These are phyloP conservation scores for Macrobrachium nipponense DNA, from an alignment of 1,140 invertebrate genomes.

Conservation along the genomic window DNA sequence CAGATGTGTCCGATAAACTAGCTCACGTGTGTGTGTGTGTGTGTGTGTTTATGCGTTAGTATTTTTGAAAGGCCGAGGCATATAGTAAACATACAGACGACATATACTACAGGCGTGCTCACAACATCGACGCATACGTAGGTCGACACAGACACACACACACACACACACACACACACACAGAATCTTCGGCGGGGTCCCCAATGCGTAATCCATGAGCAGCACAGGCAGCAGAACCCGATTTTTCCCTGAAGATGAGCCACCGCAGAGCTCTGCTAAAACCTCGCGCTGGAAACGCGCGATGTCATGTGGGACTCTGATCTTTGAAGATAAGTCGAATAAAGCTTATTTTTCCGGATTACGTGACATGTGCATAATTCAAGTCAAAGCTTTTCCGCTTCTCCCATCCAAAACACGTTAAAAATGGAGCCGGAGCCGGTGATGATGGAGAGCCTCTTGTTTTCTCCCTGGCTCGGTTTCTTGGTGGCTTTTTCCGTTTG, in stretches of 20 bases:
- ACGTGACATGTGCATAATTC: constrained; percentile 25
- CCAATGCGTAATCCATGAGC: not conserved
- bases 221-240: not conserved
- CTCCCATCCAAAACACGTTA: not conserved
- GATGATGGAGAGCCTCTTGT: not conserved
- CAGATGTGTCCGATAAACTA: too few relatives aligned
- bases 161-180: too few relatives aligned
- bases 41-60: too few relatives aligned
- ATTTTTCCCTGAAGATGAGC: not conserved
- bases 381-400: not conserved
- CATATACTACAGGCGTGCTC: too few relatives aligned
- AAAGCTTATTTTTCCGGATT: constrained; percentile 6
- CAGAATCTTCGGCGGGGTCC: too few relatives aligned
- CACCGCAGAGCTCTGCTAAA: not conserved
- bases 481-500: too few relatives aligned
- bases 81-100: too few relatives aligned
- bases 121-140: too few relatives aligned
- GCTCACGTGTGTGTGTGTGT: too few relatives aligned
- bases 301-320: not conserved
- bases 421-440: not conserved
- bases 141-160: too few relatives aligned
- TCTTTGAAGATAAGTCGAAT: not conserved
- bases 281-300: not conserved
- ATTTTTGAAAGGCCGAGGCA: too few relatives aligned
- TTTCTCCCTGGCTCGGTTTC: too few relatives aligned